Percentiles rank a stretch among this genome's conserved stretches.
Evolutionary conservation across 2,888 invertebrate genomes (phyloP).

Genomic region (Hirtodrosophila confusa): DNA sequence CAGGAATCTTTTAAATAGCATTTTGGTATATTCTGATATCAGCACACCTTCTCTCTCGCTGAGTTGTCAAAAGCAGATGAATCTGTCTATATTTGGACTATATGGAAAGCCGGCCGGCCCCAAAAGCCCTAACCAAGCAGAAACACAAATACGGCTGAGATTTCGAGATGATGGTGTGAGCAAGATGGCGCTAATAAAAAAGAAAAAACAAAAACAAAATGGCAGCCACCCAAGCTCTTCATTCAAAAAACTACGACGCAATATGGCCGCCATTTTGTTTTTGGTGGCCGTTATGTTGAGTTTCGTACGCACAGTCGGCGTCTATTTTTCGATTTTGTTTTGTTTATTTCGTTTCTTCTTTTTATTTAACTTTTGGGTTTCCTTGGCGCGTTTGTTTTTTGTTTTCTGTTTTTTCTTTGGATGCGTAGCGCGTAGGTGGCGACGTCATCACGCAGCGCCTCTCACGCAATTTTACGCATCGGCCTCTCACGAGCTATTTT

Average conservation of each 20-base stretch:
- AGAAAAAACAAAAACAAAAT: constrained; percentile 62
- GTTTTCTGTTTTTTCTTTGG: background rate
- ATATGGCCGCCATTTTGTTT: constrained; percentile 74
- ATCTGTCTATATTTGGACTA: background rate
- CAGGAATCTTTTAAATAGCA: constrained; percentile 3
- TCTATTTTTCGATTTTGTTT: constrained; percentile 55
- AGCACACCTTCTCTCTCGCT: no score
- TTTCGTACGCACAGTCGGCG: constrained; percentile 30
- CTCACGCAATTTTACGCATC: constrained; percentile 54
- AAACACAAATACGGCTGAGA: constrained; percentile 9
- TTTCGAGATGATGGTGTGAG: constrained; percentile 30
- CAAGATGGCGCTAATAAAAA: constrained; percentile 33
- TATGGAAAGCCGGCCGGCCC: constrained; percentile 28
- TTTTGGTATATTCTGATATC: background rate
- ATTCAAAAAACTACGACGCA: constrained; percentile 65
- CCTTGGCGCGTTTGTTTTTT: constrained; percentile 35
- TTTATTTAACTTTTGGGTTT: constrained; percentile 34
- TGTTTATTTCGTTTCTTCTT: constrained; percentile 66
- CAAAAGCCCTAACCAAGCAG: constrained; percentile 6
- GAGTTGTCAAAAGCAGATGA: background rate
- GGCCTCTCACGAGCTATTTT: constrained; percentile 49
- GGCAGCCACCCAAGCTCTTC: constrained; percentile 63
- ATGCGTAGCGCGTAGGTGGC: constrained; percentile 57
- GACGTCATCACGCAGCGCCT: constrained; percentile 62
- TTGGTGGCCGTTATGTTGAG: constrained; percentile 59